These are phyloP conservation scores for Phaethon lepturus DNA, from an alignment of 2,113 vertebrate species.

Conservation along the genomic window DNA sequence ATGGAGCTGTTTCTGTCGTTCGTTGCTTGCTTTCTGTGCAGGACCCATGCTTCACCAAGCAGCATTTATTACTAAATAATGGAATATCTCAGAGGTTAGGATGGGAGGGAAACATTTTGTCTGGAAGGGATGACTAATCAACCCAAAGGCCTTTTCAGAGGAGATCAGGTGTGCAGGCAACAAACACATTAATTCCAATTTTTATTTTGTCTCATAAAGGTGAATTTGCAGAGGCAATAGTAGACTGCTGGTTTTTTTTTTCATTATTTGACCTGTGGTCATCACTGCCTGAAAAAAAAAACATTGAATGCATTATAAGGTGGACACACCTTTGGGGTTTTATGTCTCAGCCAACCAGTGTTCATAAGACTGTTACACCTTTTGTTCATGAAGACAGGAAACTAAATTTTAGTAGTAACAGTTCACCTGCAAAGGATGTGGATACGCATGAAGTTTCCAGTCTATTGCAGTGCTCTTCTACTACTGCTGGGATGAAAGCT, in stretches of 20 bases:
- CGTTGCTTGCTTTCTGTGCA: not conserved
- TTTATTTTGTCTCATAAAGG: not conserved
- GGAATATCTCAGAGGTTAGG: not conserved
- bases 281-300: not conserved
- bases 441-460: not conserved
- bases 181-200: not conserved
- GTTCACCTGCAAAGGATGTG: not conserved
- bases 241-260: not conserved
- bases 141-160: slow-evolving; percentile 18
- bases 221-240: slow-evolving; percentile 10
- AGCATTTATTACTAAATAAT: slow-evolving; percentile 29
- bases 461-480: not conserved
- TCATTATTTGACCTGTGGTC: not conserved
- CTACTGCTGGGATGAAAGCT: not conserved
- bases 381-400: slow-evolving; percentile 2
- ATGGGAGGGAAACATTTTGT: not conserved
- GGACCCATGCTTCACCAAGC: not conserved
- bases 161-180: not conserved
- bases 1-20: not conserved
- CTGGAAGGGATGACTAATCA: slow-evolving; percentile 31
- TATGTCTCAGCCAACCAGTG: slow-evolving; percentile 36
- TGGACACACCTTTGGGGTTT: slow-evolving; percentile 38
- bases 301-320: not conserved
- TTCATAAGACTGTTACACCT: not conserved
- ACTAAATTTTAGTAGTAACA: not conserved